These are phyloP conservation scores for Scophthalmus maximus DNA, from an alignment of 2,113 vertebrate genomes.

Conservation along the genomic window DNA sequence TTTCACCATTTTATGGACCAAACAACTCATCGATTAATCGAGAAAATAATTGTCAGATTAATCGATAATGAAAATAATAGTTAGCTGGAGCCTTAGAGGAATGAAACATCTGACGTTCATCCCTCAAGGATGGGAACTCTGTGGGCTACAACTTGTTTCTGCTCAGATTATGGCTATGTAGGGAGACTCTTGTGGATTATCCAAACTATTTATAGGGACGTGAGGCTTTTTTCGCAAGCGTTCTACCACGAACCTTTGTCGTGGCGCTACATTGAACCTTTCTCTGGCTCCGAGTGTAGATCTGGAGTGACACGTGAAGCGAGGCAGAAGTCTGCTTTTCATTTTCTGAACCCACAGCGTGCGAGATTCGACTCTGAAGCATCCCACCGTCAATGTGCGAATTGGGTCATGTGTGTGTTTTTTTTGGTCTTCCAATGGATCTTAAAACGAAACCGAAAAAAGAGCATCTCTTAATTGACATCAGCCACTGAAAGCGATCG, in stretches of 20 bases:
- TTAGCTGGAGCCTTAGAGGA: too few relatives aligned
- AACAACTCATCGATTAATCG: too few relatives aligned
- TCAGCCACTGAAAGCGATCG: slow-evolving; percentile 61
- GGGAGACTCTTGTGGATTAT: too few relatives aligned
- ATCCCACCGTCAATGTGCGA: slow-evolving; percentile 34
- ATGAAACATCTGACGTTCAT: slow-evolving; percentile 14
- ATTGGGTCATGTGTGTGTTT: slow-evolving; percentile 38
- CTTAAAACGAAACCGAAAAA: slow-evolving; percentile 51
- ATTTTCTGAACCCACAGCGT: slow-evolving; percentile 39
- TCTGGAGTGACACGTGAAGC: slow-evolving; percentile 47
- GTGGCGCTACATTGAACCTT: slow-evolving; percentile 8
- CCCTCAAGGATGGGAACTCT: not conserved
- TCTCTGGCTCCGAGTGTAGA: slow-evolving; percentile 14
- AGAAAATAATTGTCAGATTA: too few relatives aligned
- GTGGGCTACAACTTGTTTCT: slow-evolving; percentile 1
- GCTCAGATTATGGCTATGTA: slow-evolving; percentile 11
- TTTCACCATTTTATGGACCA: too few relatives aligned
- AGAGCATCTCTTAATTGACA: slow-evolving; percentile 65
- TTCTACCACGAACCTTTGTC: slow-evolving; percentile 1
- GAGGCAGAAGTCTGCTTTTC: slow-evolving; percentile 57
- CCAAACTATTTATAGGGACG: slow-evolving; percentile 25
- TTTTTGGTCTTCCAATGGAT: slow-evolving; percentile 25
- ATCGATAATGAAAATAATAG: too few relatives aligned
- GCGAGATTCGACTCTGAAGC: slow-evolving; percentile 33
- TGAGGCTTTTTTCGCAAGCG: slow-evolving; percentile 7